Conservation (phyloP, 2,888 invertebrate genomes). For the Dendrolimus pini region DNA sequence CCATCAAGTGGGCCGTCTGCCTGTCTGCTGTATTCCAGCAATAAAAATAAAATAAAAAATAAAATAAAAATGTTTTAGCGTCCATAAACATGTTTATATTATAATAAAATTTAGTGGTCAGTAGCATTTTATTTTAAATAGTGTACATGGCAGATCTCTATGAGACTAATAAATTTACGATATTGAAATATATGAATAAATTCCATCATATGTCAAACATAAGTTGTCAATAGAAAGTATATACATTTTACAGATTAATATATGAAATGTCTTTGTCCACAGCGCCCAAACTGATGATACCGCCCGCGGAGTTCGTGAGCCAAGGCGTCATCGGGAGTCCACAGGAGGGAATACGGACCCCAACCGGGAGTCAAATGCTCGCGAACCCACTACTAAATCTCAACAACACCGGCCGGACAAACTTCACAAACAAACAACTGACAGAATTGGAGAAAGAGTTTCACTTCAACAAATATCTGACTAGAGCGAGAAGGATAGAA, state of each 20-base stretch:
- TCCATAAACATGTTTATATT: no score
- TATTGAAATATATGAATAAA: no score
- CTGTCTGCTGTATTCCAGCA: no score
- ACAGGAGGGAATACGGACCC: constrained; percentile 65
- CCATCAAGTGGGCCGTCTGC: no score
- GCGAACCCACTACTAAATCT: constrained; percentile 66
- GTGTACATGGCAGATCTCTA: no score
- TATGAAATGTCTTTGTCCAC: constrained; percentile 39
- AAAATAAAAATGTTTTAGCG: no score
- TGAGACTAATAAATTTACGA: no score
- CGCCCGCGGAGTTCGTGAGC: constrained; percentile 66
- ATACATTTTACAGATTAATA: neutral
- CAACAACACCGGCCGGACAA: constrained; percentile 95
- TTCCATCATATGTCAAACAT: no score
- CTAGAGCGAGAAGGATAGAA: constrained; percentile 96
- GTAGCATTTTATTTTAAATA: no score
- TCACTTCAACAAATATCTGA: constrained; percentile 99
- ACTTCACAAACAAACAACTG: constrained; percentile 99
- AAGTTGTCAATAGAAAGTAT: no score
- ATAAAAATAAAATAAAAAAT: no score
- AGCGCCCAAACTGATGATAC: constrained; percentile 82
- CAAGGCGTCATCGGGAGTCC: constrained; percentile 68
- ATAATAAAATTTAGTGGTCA: no score
- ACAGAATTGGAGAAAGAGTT: constrained; percentile 99
- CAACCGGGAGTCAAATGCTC: constrained; percentile 64